These are phyloP conservation scores for Lithophane leautieri DNA, from an alignment of 2,888 invertebrate species.

Conservation along the genomic window DNA sequence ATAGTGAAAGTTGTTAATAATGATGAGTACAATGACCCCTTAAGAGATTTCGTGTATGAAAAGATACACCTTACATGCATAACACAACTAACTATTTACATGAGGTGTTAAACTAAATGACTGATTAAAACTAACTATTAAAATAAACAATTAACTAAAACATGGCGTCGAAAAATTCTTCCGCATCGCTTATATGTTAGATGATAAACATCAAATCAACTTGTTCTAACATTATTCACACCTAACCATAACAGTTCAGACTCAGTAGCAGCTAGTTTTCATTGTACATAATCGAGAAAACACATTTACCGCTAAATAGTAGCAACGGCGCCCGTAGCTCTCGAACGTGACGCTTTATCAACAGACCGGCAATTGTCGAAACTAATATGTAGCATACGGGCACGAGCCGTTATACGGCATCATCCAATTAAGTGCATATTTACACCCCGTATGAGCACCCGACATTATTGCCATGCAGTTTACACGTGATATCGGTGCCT, in stretches of 20 bases:
- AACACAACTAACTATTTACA: too few species aligned
- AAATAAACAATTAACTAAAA: too few species aligned
- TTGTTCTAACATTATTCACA: background rate
- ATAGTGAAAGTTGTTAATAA: too few species aligned
- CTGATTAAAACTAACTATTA: too few species aligned
- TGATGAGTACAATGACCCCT: too few species aligned
- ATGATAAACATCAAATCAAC: too few species aligned
- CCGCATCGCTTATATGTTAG: too few species aligned
- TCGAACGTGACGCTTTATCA: conserved; percentile 65
- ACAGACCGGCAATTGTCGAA: conserved; percentile 70
- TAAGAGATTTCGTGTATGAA: too few species aligned
- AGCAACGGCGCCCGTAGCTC: conserved; percentile 50
- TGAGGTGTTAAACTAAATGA: too few species aligned
- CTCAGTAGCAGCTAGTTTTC: conserved; percentile 13
- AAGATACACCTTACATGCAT: too few species aligned
- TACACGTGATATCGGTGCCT: conserved; percentile 59
- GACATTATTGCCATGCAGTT: conserved; percentile 62
- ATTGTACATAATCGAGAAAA: conserved; percentile 31
- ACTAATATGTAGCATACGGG: conserved; percentile 70
- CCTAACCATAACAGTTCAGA: background rate
- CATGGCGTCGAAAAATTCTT: too few species aligned
- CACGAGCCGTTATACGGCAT: conserved; percentile 71
- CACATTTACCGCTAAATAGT: conserved; percentile 51
- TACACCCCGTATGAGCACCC: conserved; percentile 65
- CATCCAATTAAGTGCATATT: conserved; percentile 78